A percentile compares a stretch with the other conserved stretches of the same genome.
These are phyloP conservation scores for Micrasema minimum DNA, from an alignment of 1,140 invertebrate genomes.

Conservation along the genomic window DNA sequence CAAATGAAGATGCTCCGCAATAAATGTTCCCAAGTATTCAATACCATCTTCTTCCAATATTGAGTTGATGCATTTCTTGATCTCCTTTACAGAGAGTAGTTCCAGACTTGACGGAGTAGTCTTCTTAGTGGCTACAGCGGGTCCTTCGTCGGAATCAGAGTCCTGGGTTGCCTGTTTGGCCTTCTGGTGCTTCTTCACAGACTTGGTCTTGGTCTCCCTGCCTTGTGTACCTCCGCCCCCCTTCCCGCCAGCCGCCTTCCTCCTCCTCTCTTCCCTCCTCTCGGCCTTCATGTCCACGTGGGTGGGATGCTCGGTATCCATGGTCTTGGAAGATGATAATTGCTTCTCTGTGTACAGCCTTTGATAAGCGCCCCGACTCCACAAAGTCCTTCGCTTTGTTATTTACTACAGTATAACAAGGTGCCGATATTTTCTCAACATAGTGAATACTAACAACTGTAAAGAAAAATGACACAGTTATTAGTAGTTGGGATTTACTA, in stretches of 20 bases:
- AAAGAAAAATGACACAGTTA: constrained; percentile 56
- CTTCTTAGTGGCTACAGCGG: constrained; percentile 59
- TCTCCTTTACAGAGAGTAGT: constrained; percentile 76
- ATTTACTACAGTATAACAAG: constrained; percentile 75
- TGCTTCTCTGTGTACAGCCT: constrained; percentile 72
- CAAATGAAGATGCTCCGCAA: constrained; percentile 72
- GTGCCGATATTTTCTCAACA: constrained; percentile 75
- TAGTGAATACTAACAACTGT: constrained; percentile 73
- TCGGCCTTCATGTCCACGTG: constrained; percentile 74
- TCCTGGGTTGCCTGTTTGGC: constrained; percentile 64
- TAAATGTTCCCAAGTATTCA: constrained; percentile 70
- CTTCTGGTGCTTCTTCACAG: constrained; percentile 82
- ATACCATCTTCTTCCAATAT: constrained; percentile 74
- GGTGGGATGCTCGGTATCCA: constrained; percentile 59
- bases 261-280: constrained; percentile 86
- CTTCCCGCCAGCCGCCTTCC: constrained; percentile 88
- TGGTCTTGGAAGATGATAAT: constrained; percentile 64
- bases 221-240: constrained; percentile 91
- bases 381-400: constrained; percentile 80
- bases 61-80: constrained; percentile 74
- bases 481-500: too few relatives aligned
- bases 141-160: constrained; percentile 73
- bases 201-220: constrained; percentile 94
- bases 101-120: constrained; percentile 63
- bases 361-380: constrained; percentile 74